These are phyloP conservation scores for Zaprionus davidi DNA, from an alignment of 1,140 invertebrate genomes.

Conservation along the genomic window DNA sequence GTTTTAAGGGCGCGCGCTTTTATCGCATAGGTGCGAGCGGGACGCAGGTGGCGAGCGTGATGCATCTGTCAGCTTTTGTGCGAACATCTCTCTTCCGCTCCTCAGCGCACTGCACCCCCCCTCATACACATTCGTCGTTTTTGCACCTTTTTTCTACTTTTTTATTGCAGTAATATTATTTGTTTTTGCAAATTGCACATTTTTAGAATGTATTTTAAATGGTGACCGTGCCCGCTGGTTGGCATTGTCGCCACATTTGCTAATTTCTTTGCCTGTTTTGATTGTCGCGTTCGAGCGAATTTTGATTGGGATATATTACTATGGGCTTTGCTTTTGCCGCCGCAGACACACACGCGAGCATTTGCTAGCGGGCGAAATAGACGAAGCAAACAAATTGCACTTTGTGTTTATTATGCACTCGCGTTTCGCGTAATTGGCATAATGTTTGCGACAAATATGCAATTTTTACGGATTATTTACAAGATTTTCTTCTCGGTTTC, in stretches of 20 bases:
- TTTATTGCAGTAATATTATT: conserved; percentile 74
- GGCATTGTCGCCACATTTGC: conserved; percentile 42
- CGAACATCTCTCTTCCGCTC: conserved; percentile 50
- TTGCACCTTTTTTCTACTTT: conserved; percentile 72
- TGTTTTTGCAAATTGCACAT: conserved; percentile 68
- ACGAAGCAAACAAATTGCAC: conserved; percentile 24
- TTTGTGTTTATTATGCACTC: conserved; percentile 47
- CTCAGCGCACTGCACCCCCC: conserved; percentile 37
- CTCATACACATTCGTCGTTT: conserved; percentile 64
- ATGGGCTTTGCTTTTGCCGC: conserved; percentile 73
- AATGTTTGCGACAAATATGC: conserved; percentile 69
- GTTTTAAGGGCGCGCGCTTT: conserved; percentile 74
- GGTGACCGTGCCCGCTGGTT: conserved; percentile 41
- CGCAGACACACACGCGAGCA: conserved; percentile 72
- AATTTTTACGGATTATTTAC: conserved; percentile 75
- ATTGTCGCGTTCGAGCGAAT: conserved; percentile 59
- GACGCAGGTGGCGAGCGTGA: conserved; percentile 69
- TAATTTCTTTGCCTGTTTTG: conserved; percentile 55
- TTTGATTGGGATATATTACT: conserved; percentile 69
- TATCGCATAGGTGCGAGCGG: conserved; percentile 53
- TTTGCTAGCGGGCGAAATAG: conserved; percentile 36
- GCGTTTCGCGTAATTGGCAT: conserved; percentile 62
- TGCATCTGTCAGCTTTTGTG: conserved; percentile 62
- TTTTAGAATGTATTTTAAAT: conserved; percentile 26
- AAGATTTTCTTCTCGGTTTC: conserved; percentile 69